These are phyloP conservation scores for Hoplias malabaricus DNA, from an alignment of 2,113 vertebrate species.

Conservation along the genomic window DNA sequence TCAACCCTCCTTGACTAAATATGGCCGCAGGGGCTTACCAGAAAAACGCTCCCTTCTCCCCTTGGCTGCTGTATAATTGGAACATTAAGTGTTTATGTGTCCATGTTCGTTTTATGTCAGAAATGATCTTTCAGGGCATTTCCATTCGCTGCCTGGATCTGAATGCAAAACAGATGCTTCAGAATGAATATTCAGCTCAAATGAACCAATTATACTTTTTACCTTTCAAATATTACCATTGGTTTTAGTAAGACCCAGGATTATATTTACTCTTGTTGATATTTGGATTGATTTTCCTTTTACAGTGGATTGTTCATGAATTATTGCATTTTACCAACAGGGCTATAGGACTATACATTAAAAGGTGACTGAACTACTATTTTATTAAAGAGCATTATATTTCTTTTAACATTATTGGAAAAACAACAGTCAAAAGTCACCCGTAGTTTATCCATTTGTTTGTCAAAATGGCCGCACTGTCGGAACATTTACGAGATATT, in stretches of 20 bases:
- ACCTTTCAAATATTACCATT: neutral
- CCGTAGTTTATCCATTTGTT: no score
- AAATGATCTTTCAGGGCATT: slow-evolving; percentile 18
- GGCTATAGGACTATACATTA: no score
- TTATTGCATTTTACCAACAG: no score
- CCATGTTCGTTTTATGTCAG: slow-evolving; percentile 69
- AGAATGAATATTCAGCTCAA: neutral
- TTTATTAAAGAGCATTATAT: neutral
- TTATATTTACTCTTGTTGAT: neutral
- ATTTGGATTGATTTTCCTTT: no score
- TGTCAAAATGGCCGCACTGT: no score
- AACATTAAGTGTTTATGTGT: slow-evolving; percentile 75
- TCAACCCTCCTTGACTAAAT: slow-evolving; percentile 69
- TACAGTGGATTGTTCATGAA: no score
- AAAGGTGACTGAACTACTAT: no score
- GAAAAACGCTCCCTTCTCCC: slow-evolving; percentile 75
- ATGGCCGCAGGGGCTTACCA: slow-evolving; percentile 65
- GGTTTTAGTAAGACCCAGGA: neutral
- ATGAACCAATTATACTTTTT: neutral
- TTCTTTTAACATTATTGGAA: neutral
- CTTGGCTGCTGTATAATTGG: slow-evolving; percentile 77
- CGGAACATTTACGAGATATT: no score
- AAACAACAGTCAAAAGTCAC: no score
- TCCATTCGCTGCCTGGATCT: neutral
- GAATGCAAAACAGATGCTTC: slow-evolving; percentile 15